Percentiles rank a stretch among this genome's conserved stretches.
phyloP scores from a whole-genome alignment of 2,113 vertebrate genomes.

The Erinaceus europaeus region DNA sequence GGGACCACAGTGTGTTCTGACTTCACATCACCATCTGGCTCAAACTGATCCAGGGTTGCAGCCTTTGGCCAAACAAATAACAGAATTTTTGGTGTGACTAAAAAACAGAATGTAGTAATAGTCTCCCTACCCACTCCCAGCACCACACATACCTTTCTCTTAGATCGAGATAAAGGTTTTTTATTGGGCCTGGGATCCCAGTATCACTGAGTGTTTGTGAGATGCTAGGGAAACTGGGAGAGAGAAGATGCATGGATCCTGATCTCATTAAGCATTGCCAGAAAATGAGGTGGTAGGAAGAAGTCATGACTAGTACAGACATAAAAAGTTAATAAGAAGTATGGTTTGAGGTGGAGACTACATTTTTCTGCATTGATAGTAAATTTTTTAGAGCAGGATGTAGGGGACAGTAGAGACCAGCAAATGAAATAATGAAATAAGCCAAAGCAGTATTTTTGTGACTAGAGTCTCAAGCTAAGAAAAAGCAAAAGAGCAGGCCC shows the following conservation, averaged over 20 bases:
- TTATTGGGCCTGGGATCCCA: too few relatives aligned
- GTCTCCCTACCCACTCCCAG: too few relatives aligned
- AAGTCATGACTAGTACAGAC: neutral
- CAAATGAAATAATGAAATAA: neutral
- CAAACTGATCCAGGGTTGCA: too few relatives aligned
- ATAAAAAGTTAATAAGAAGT: neutral
- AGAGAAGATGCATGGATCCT: neutral
- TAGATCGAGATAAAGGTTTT: too few relatives aligned
- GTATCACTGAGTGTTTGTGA: too few relatives aligned
- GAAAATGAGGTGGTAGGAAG: neutral
- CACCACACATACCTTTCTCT: too few relatives aligned
- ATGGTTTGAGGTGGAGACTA: neutral
- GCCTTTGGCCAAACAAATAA: too few relatives aligned
- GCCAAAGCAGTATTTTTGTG: neutral
- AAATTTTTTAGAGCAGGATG: neutral
- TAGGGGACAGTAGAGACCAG: neutral
- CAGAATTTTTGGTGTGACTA: too few relatives aligned
- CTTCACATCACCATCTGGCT: too few relatives aligned
- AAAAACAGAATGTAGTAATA: too few relatives aligned
- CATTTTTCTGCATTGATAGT: neutral
- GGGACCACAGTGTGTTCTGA: too few relatives aligned
- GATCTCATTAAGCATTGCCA: neutral
- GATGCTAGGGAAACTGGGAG: neutral
- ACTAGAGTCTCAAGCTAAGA: neutral
- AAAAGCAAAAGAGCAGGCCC: neutral